Base-by-base conservation (phyloP, 2,113 vertebrate genomes). In the Regulus satrapa region DNA sequence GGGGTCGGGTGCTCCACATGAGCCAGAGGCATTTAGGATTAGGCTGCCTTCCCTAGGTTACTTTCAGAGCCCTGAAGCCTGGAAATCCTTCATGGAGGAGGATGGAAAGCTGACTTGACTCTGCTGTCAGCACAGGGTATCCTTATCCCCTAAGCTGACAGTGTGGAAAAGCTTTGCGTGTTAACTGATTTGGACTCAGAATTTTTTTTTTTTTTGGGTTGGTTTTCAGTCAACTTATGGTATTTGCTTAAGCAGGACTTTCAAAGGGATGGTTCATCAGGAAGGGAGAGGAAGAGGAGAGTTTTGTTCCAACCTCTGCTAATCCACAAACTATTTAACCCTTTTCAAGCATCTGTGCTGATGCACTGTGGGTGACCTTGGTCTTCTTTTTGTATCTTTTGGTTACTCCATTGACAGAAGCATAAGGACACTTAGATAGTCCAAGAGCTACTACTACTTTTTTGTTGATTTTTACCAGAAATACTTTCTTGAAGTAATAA, bases 1-100 rank as follows among this genome's bases (percentile, higher is more conserved):
- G 92, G 92, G 51, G 69, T 75, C 43, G 1, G 14, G 81, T 86
- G 84, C 94, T 89, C 75, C 68, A 28, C 95, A 55, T 91, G 91
- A 94, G 89, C 93, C 55, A 8, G 88, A 95, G 95, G 95, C 94
- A 89, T 91, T 94, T 85, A 94, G 95, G 94, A 95, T 97, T 96
- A 96, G 85, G 24, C 34, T 95, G 83, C 54, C 32, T 96, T 92
- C 78, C 59, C 84, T 77, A 67, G 66, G 54, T 79, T 89, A 58
- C 78, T 87, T 91, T 78, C 66, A 69, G 73, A 94, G 62, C 38
- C 84, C 73, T 89, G 82, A 73, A 79, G 81, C 62, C 67, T 1
- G 10, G 67, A 62, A 96, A 74, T 93, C 83, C 84, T 94, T 89
- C 58, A 10, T 82, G 83, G 26, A 87, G 94, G 89, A 79, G 91